Percentiles rank a stretch among this genome's conserved stretches.
Evolutionary conservation across 2,888 invertebrate genomes (phyloP).

Genomic region (Phengaris arion): DNA sequence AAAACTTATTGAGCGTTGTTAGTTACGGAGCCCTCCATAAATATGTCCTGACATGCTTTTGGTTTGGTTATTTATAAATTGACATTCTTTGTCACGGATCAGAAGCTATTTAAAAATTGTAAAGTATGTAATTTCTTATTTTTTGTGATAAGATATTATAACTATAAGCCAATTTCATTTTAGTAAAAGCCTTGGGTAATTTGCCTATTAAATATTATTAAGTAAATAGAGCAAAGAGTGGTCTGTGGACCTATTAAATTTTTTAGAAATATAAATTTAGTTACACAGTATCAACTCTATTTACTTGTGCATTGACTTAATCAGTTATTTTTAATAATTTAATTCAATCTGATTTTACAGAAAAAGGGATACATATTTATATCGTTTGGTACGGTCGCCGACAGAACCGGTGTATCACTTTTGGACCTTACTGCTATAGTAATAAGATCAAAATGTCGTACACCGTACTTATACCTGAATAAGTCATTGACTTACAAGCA

Average conservation of each 20-base stretch:
- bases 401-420: no score
- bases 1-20: no score
- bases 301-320: neutral
- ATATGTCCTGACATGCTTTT: no score
- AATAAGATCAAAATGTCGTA: no score
- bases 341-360: no score
- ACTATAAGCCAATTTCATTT: neutral
- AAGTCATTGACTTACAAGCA: neutral
- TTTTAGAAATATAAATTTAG: neutral
- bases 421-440: no score
- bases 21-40: no score
- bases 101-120: neutral
- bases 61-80: neutral
- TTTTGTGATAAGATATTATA: neutral
- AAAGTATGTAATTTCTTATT: conserved; percentile 2
- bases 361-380: no score
- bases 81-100: neutral
- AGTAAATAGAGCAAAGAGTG: neutral
- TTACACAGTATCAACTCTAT: neutral
- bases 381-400: neutral
- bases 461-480: neutral
- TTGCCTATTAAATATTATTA: neutral
- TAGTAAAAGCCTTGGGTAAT: neutral
- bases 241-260: neutral
- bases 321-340: neutral